Conservation (phyloP, 2,113 vertebrate species). For the Muntiacus muntjak region DNA sequence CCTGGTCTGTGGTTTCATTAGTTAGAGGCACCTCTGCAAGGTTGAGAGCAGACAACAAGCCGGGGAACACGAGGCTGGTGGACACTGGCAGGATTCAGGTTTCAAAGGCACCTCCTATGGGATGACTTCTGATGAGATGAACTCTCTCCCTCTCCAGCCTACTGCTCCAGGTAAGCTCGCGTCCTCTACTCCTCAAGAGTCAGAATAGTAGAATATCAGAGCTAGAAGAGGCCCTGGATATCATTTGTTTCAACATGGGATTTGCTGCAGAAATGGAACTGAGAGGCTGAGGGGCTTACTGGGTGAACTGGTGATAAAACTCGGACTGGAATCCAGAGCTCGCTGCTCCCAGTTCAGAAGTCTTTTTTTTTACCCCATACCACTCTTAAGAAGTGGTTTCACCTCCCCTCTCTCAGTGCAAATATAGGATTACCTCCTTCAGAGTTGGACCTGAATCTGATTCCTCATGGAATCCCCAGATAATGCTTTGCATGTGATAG, state of each 20-base stretch:
- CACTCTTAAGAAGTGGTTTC: neutral
- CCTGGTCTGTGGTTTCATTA: neutral
- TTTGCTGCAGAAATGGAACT: neutral
- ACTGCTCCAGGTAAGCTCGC: neutral
- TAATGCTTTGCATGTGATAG: neutral
- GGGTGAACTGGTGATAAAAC: neutral
- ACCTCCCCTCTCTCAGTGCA: neutral
- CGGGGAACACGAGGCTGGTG: neutral
- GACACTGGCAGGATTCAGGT: neutral
- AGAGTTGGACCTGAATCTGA: neutral
- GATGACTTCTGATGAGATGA: neutral
- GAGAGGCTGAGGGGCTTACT: neutral
- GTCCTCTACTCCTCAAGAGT: neutral
- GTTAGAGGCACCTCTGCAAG: neutral
- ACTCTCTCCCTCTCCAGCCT: neutral
- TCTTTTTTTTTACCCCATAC: neutral
- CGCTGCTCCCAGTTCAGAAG: neutral
- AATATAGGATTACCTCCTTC: neutral
- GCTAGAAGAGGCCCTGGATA: neutral
- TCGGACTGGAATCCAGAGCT: neutral
- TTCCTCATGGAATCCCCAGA: neutral
- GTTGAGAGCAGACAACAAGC: neutral
- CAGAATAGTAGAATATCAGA: neutral
- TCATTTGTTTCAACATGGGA: neutral
- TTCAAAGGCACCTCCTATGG: neutral